Evolutionary conservation across 2,113 vertebrate genomes (phyloP).

Genomic region (Ctenomys sociabilis): DNA sequence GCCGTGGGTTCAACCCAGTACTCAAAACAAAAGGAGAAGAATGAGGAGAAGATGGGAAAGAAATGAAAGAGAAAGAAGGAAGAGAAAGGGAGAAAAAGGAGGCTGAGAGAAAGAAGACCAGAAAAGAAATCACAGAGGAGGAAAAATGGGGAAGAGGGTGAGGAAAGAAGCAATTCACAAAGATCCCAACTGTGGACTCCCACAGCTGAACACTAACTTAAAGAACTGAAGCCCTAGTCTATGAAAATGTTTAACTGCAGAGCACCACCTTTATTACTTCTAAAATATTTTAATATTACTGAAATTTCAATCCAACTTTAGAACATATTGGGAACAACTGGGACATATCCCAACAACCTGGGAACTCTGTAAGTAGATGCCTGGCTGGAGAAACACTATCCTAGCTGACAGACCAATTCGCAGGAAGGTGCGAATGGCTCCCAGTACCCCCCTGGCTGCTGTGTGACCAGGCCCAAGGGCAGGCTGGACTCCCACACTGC

Average conservation of each 20-base stretch:
- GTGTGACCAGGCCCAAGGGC: neutral
- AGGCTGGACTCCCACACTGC: neutral
- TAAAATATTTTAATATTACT: slow-evolving; percentile 50
- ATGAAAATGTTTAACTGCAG: slow-evolving; percentile 36
- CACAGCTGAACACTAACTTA: neutral
- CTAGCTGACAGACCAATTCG: neutral
- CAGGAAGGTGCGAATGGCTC: neutral
- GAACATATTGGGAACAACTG: too few species aligned
- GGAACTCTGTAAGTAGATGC: neutral
- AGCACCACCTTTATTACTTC: slow-evolving; percentile 25
- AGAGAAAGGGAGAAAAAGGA: neutral
- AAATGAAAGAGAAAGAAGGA: neutral
- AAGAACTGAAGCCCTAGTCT: neutral
- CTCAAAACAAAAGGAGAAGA: neutral
- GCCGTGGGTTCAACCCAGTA: neutral
- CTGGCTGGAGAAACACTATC: neutral
- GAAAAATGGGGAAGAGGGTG: neutral
- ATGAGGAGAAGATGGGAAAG: too few species aligned
- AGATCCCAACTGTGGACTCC: neutral
- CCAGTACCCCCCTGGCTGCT: neutral
- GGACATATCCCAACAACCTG: slow-evolving; percentile 45
- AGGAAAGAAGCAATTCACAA: neutral
- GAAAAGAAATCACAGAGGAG: neutral
- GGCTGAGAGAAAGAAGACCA: neutral
- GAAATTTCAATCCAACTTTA: slow-evolving; percentile 41